Percentiles rank a stretch among this genome's conserved stretches.
Evolutionary conservation across 2,113 vertebrate species (phyloP).

Genomic region (Apus apus): DNA sequence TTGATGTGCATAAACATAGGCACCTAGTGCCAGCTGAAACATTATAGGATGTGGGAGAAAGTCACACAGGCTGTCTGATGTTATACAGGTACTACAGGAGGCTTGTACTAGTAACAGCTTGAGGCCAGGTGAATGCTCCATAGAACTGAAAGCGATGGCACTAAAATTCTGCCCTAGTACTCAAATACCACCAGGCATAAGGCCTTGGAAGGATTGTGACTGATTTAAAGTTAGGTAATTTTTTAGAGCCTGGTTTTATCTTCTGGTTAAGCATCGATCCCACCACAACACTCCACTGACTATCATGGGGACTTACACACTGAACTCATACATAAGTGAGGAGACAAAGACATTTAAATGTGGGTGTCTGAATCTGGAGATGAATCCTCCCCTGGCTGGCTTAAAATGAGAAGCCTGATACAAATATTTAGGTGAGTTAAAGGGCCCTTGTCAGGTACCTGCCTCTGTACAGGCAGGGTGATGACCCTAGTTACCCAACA

Average conservation of each 20-base stretch:
- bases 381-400: background rate
- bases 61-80: background rate
- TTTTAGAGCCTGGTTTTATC: background rate
- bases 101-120: background rate
- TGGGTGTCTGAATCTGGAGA: background rate
- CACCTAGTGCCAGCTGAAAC: background rate
- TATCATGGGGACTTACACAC: background rate
- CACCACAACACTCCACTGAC: background rate
- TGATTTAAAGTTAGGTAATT: background rate
- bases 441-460: background rate
- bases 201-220: background rate
- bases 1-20: background rate
- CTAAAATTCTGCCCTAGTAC: background rate
- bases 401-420: background rate
- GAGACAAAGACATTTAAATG: background rate
- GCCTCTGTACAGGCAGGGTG: background rate
- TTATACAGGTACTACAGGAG: background rate
- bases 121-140: background rate
- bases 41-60: background rate
- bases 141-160: background rate
- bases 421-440: background rate
- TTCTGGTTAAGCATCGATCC: background rate
- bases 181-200: background rate
- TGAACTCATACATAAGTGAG: background rate
- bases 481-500: background rate